Conservation (phyloP, 2,797 vertebrate genomes). For the Hypotaenidia philippensis region DNA sequence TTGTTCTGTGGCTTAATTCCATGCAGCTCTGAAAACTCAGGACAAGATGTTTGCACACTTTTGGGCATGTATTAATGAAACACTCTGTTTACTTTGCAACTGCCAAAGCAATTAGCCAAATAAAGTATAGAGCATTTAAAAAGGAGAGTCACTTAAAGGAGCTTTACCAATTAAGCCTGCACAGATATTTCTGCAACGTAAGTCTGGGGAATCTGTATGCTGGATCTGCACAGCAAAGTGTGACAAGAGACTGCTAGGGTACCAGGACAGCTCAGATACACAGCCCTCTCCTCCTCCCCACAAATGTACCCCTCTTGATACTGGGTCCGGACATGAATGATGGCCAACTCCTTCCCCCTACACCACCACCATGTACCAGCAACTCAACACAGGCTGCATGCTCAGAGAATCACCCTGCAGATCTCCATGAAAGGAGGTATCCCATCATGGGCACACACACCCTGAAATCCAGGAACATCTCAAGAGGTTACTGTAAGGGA, state of each 20-base stretch:
- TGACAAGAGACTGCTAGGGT: background rate
- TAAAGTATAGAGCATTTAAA: constrained; percentile 31
- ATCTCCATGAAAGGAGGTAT: background rate
- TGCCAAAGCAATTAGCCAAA: constrained; percentile 61
- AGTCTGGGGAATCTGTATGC: background rate
- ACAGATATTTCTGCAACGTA: background rate
- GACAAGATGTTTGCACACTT: constrained; percentile 43
- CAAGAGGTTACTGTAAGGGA: background rate
- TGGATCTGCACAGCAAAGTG: background rate
- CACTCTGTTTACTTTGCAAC: constrained; percentile 51
- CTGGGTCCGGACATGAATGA: background rate
- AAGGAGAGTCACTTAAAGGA: background rate
- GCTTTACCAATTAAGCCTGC: constrained; percentile 1
- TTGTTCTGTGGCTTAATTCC: constrained; percentile 48
- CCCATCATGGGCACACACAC: background rate
- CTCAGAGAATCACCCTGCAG: background rate
- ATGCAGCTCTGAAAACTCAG: constrained; percentile 16
- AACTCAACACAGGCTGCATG: background rate
- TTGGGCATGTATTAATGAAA: constrained; percentile 58
- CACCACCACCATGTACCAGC: background rate
- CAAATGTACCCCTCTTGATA: accelerated
- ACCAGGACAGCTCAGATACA: background rate
- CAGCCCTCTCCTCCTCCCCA: background rate
- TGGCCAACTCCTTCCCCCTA: background rate
- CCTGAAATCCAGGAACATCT: background rate